Base-by-base conservation (phyloP, 2,113 vertebrate species). In the Ptychochromis oligacanthus region DNA sequence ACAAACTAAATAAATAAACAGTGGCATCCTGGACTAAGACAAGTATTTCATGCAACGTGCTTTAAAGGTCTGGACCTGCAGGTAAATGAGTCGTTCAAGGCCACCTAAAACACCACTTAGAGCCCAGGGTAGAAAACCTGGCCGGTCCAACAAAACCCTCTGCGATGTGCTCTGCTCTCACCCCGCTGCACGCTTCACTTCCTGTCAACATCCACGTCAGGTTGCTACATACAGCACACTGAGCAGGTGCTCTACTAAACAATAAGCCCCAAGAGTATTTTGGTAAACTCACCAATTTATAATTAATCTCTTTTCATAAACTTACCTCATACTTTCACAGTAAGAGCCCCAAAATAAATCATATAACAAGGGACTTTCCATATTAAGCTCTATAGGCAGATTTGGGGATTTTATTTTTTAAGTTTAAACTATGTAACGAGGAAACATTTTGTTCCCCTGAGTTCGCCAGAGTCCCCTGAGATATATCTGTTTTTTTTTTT, bases 31-130 rank as follows among this genome's bases (percentile, higher is more conserved):
- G 26, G 40, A 49, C 40, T 70, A 2, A 6, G 28, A 49, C 64
- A 7, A 12, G 1, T 0, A 70, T 49, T 49, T 49, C 40, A 22
- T 49, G 22, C 64, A 18, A 18, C 0, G 15, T 0, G 43, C 65
- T 70, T 70, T 49, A 38, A 60, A 65, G 2, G 46, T 4, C 18
- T 49, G 24, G 9, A 10, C 9, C 0, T 70, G 64, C 24, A 28
- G 15, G 15, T 67, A 67, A 46, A 40, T 0, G 3, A 70, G 40
- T 26, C 8, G 15, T 46, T 70, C 22, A 49, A 67, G 9, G 40
- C 22, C 64, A 70, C 22, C 2, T 46, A 9, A n/a, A 49, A 49
- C 24, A 28, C 43, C 24, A 28, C 65, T 28, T 49, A 70, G 64
- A 70, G 28, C 43, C 17, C 65, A 2, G 10, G 49, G 43, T 70